Conservation (phyloP, 2,888 invertebrate genomes). For the Drosophila meridionalis region DNA sequence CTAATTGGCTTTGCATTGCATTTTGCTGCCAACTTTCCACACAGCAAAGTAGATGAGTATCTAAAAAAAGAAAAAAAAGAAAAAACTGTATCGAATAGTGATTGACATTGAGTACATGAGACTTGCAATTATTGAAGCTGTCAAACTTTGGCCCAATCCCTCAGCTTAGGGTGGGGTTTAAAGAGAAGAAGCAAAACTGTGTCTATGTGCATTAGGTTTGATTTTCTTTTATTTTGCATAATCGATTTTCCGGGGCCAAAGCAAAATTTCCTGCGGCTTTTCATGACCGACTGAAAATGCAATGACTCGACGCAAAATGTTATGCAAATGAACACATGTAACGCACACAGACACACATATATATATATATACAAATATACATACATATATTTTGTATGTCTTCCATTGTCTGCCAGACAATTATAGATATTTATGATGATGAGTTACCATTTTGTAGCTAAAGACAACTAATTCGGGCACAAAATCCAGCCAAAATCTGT, state of each 20-base stretch:
- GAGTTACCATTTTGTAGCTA: conserved; percentile 54
- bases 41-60: conserved; percentile 29
- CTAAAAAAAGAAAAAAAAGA: conserved; percentile 22
- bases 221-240: conserved; percentile 67
- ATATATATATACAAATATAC: background rate
- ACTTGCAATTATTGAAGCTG: conserved; percentile 34
- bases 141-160: conserved; percentile 23
- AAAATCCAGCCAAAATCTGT: conserved; percentile 21
- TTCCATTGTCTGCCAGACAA: conserved; percentile 66
- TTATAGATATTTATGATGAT: conserved; percentile 70
- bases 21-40: conserved; percentile 1
- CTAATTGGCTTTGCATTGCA: conserved; percentile 72
- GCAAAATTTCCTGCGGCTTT: conserved; percentile 29
- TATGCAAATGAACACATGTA: conserved; percentile 50
- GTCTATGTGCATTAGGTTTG: conserved; percentile 36
- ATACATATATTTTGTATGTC: conserved; percentile 27
- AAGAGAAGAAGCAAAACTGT: conserved; percentile 6
- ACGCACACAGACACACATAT: background rate
- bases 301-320: conserved; percentile 65
- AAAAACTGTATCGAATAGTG: conserved; percentile 11
- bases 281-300: conserved; percentile 65
- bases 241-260: conserved; percentile 62
- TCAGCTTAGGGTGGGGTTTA: conserved; percentile 11
- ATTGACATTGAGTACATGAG: conserved; percentile 43
- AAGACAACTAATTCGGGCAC: conserved; percentile 31